Conservation (phyloP, 2,888 invertebrate species). For the Drosophila formosana region DNA sequence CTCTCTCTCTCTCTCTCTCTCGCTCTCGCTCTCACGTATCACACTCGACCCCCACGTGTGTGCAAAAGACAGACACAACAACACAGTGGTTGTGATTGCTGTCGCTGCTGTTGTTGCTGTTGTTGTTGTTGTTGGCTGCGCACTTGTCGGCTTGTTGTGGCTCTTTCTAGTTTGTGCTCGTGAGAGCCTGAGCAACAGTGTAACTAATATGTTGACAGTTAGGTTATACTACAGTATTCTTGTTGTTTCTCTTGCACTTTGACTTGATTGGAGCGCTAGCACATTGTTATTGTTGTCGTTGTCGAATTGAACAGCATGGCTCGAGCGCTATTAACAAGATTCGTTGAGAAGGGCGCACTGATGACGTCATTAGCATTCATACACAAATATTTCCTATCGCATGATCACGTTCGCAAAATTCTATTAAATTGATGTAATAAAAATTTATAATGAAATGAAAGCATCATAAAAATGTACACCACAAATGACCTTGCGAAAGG, state of each 20-base stretch:
- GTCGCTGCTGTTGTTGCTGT: constrained; percentile 48
- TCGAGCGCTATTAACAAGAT: constrained; percentile 41
- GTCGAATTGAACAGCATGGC: constrained; percentile 19
- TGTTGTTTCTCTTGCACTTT: constrained; percentile 50
- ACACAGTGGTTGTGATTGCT: constrained; percentile 45
- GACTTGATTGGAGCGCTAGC: constrained; percentile 59
- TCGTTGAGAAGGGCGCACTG: constrained; percentile 60
- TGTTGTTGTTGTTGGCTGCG: constrained; percentile 51
- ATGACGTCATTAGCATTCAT: constrained; percentile 51
- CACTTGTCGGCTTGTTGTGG: constrained; percentile 71
- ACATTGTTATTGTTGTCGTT: constrained; percentile 20
- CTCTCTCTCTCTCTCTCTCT: constrained; percentile 8
- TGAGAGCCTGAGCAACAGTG: constrained; percentile 49
- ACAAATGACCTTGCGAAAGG: constrained; percentile 66
- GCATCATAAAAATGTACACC: constrained; percentile 15
- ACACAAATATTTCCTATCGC: constrained; percentile 6
- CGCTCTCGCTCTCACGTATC: constrained; percentile 11
- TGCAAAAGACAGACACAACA: constrained; percentile 52
- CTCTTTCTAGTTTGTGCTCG: constrained; percentile 51
- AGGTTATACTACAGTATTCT: constrained; percentile 22
- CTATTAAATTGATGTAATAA: constrained; percentile 9
- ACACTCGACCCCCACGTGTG: constrained; percentile 70
- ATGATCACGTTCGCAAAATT: neutral
- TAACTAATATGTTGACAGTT: constrained; percentile 66
- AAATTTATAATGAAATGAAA: neutral